These are phyloP conservation scores for Hylaeus anthracinus DNA, from an alignment of 1,140 invertebrate species.

Conservation along the genomic window DNA sequence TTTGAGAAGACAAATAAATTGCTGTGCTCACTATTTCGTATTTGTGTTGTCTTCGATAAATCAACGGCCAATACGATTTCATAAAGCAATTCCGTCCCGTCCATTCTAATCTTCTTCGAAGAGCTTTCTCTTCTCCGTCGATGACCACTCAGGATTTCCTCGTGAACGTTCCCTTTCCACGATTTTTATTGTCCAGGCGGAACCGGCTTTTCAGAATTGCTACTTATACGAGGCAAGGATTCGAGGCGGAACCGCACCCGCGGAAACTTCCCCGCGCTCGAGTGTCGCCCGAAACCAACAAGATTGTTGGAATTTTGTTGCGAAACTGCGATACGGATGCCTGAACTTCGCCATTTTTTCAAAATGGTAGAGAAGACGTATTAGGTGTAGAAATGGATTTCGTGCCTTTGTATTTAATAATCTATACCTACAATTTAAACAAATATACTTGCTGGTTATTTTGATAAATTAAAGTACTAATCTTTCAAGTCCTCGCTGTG, in stretches of 20 bases:
- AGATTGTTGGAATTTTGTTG: neutral
- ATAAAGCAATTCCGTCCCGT: conserved; percentile 8
- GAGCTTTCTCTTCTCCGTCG: neutral
- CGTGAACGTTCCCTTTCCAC: neutral
- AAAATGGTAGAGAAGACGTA: no score
- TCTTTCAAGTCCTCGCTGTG: no score
- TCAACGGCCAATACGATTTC: conserved; percentile 12
- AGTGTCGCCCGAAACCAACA: conserved; percentile 13
- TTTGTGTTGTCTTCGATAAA: neutral
- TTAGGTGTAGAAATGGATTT: no score
- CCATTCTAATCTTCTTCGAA: conserved; percentile 2
- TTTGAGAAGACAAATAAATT: no score
- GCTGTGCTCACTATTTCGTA: no score
- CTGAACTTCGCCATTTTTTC: neutral
- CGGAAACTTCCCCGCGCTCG: neutral
- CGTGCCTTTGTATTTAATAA: no score
- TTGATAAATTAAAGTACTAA: no score
- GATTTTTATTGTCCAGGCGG: conserved; percentile 4
- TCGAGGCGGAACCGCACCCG: neutral
- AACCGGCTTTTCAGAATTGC: neutral
- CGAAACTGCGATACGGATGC: no score
- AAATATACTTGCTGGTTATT: no score
- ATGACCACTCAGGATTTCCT: neutral
- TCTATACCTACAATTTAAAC: no score
- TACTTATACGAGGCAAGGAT: neutral